A percentile compares a stretch with the other conserved stretches of the same genome.
These are phyloP conservation scores for Dendroctonus valens DNA, from an alignment of 1,140 invertebrate species.

Conservation along the genomic window DNA sequence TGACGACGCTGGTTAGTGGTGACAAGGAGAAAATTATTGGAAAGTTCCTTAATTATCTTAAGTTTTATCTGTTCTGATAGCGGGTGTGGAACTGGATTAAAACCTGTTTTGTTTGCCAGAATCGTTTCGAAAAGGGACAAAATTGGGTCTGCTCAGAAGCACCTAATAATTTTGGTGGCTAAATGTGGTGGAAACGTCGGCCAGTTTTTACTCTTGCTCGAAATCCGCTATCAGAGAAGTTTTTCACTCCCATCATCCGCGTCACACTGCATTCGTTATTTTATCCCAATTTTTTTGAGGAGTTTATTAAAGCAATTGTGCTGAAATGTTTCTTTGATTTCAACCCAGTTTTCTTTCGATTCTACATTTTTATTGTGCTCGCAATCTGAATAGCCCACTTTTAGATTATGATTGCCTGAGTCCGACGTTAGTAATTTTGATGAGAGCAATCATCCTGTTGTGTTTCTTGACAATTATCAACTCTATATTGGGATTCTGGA, in stretches of 20 bases:
- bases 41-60: constrained; percentile 9
- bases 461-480: constrained; percentile 50
- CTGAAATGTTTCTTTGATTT: too few relatives aligned
- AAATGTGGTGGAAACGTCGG: too few relatives aligned
- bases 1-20: constrained; percentile 38
- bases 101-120: not conserved
- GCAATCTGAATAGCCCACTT: constrained; percentile 20
- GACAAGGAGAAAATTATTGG: too few relatives aligned
- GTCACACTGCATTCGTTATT: too few relatives aligned
- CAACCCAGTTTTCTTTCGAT: constrained; percentile 3
- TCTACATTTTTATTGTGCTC: constrained; percentile 6
- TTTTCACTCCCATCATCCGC: too few relatives aligned
- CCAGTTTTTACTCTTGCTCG: too few relatives aligned
- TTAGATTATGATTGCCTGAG: constrained; percentile 46
- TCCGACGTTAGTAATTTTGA: constrained; percentile 46
- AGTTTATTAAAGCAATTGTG: too few relatives aligned
- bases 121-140: not conserved
- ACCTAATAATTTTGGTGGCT: too few relatives aligned
- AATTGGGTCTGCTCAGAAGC: too few relatives aligned
- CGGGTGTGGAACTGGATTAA: not conserved
- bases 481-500: constrained; percentile 45
- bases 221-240: too few relatives aligned
- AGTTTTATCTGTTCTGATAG: not conserved
- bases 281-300: too few relatives aligned
- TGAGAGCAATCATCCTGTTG: constrained; percentile 47